Base-by-base conservation (phyloP, 2,797 vertebrate genomes). In the Rhynchonycteris naso region DNA sequence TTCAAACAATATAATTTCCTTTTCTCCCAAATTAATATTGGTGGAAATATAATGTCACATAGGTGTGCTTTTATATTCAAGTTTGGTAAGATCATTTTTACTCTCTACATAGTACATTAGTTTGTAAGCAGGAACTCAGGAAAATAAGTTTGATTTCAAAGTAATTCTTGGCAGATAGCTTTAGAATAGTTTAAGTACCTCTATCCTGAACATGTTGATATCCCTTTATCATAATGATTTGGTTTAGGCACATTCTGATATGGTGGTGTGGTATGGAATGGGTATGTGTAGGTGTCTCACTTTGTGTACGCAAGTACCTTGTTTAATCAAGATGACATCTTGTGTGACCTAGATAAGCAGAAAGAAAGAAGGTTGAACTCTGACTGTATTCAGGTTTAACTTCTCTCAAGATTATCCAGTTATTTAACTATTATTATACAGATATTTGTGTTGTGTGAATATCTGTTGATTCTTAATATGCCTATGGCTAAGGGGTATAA, bases 91-190 rank as follows among this genome's bases (percentile, higher is more conserved):
- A 16, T 18, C 66, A 8, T 12, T 80, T 88, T 93, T 61, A 38
- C 13, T 87, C 12, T 38, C 33, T 59, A 28, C 3, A 5, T 76
- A 12, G 14, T 71, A 30, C 22, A 68, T 89, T 72, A 9, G 6
- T 90, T 78, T 90, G 15, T 75, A 89, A 94, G 28, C 15, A 91
- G 75, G 91, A 79, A 81, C n/a, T 76, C 38, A 88, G 50, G 47
- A 82, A 92, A 90, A 28, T 52, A 28, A 52, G 1, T 81, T 16
- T 15, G 1, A 65, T 90, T 80, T 90, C n/a, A 50, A 84, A 88
- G 15, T 52, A 65, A 1, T 50, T 91, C 21, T 75, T 66, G 58
- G 3, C 43, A 89, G 24, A 28, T 82, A 47, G 4, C 24, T 93
- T 71, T 22, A 66, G 28, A 93, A 54, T 18, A 63, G 6, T 65